Evolutionary conservation across 2,113 vertebrate species (phyloP).

Genomic region (Caracal caracal): DNA sequence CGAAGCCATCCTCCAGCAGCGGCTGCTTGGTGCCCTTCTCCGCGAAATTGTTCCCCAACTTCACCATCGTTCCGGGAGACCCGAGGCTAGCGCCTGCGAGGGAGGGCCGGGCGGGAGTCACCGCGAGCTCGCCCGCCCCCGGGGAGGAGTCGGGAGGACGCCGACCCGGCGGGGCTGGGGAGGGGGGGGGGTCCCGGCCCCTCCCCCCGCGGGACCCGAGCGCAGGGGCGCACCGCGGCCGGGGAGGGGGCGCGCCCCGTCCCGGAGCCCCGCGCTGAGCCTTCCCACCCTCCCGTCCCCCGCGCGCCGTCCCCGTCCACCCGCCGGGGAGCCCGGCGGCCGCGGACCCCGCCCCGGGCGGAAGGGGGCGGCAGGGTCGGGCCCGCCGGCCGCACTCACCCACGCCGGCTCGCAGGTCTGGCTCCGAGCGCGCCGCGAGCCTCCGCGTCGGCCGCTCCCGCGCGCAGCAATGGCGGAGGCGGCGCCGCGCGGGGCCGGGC

Average conservation of each 20-base stretch:
- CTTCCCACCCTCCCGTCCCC: too few relatives aligned
- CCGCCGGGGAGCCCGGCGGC: too few relatives aligned
- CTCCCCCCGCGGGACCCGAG: not conserved
- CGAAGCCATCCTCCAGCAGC: slow-evolving; percentile 94
- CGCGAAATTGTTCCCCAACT: slow-evolving; percentile 95
- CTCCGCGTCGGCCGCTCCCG: slow-evolving; percentile 51
- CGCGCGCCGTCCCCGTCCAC: not conserved
- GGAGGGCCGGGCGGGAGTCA: slow-evolving; percentile 1
- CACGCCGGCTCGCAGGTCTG: slow-evolving; percentile 40
- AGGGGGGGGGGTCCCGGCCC: too few relatives aligned
- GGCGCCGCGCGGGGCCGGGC: slow-evolving; percentile 64
- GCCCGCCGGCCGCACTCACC: slow-evolving; percentile 46
- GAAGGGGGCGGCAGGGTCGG: too few relatives aligned
- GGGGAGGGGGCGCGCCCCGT: not conserved
- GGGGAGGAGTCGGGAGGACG: not conserved
- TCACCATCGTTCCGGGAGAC: slow-evolving; percentile 90
- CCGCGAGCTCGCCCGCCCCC: not conserved
- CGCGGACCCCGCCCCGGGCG: not conserved
- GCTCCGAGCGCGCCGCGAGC: slow-evolving; percentile 42
- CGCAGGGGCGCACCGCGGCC: not conserved
- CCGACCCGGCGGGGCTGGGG: not conserved
- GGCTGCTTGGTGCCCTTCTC: slow-evolving; percentile 93
- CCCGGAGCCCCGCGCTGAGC: not conserved
- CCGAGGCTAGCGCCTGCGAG: slow-evolving; percentile 62
- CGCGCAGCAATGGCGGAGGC: slow-evolving; percentile 71